A percentile compares a stretch with the other conserved stretches of the same genome.
phyloP scores from a whole-genome alignment of 2,888 invertebrate species.

The Gryllus longicercus region DNA sequence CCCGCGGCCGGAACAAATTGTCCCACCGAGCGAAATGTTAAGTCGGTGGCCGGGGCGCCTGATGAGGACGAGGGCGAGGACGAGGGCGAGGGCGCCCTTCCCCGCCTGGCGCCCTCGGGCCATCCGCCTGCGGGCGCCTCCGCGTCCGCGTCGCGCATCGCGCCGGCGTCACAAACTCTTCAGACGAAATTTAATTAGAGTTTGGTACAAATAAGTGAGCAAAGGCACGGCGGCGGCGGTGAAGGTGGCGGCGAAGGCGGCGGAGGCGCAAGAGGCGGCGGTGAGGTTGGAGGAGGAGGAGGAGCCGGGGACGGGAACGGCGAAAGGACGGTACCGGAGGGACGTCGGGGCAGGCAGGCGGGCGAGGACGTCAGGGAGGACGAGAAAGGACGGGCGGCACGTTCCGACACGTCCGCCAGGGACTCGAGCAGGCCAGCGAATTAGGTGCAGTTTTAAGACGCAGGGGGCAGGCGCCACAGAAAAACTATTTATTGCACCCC shows the following conservation, averaged over 20 bases:
- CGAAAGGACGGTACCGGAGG: no score
- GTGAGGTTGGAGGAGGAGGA: not conserved
- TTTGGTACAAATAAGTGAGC: conserved; percentile 18
- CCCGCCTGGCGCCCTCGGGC: not conserved
- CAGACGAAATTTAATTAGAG: not conserved
- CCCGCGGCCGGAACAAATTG: conserved; percentile 18
- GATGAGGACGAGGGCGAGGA: not conserved
- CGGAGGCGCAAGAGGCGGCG: not conserved
- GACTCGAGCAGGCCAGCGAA: no score
- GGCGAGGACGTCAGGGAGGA: no score
- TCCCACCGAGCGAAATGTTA: conserved; percentile 24
- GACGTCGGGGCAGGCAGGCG: no score
- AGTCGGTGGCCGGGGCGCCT: not conserved
- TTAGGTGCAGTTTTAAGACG: no score
- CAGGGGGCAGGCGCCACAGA: no score
- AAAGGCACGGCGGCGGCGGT: not conserved
- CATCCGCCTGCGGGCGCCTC: not conserved
- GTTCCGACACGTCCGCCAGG: no score
- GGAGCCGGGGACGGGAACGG: not conserved
- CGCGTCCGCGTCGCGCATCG: not conserved
- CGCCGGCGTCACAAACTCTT: not conserved
- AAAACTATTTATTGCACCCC: no score
- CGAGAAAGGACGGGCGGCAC: no score
- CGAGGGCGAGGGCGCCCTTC: not conserved
- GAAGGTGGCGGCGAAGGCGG: not conserved